phyloP scores from a whole-genome alignment of 2,113 vertebrate species.

The Phylloscopus trochilus region DNA sequence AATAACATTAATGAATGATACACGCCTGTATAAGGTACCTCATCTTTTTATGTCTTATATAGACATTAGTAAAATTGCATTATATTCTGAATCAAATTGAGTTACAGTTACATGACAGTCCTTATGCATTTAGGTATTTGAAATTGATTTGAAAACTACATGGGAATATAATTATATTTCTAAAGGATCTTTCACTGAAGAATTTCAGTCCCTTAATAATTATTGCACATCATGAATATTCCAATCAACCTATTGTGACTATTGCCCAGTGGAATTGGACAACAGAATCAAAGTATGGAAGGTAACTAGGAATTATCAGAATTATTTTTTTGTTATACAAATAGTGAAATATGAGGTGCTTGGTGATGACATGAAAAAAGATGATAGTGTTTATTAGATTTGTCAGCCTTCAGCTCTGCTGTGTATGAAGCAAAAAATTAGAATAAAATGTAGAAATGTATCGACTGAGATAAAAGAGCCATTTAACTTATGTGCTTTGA shows the following conservation, averaged over 20 bases:
- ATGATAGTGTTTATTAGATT: not conserved
- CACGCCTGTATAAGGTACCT: slow-evolving; percentile 17
- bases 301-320: not conserved
- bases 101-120: slow-evolving; percentile 42
- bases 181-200: not conserved
- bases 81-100: slow-evolving; percentile 49
- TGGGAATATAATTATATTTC: slow-evolving; percentile 13
- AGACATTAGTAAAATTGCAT: slow-evolving; percentile 56
- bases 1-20: slow-evolving; percentile 60
- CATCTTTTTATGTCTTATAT: slow-evolving; percentile 58
- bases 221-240: not conserved
- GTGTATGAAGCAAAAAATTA: not conserved
- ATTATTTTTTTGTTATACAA: not conserved
- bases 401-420: not conserved
- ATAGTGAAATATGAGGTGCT: not conserved
- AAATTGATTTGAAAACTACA: slow-evolving; percentile 44
- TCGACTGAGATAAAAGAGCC: not conserved
- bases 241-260: not conserved
- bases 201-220: not conserved
- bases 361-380: not conserved
- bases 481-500: not conserved
- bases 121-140: slow-evolving; percentile 46
- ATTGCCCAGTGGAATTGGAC: not conserved
- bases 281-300: not conserved
- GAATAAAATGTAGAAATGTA: not conserved